These are phyloP conservation scores for Eudasyphora cyanicolor DNA, from an alignment of 2,888 invertebrate species.

Conservation along the genomic window DNA sequence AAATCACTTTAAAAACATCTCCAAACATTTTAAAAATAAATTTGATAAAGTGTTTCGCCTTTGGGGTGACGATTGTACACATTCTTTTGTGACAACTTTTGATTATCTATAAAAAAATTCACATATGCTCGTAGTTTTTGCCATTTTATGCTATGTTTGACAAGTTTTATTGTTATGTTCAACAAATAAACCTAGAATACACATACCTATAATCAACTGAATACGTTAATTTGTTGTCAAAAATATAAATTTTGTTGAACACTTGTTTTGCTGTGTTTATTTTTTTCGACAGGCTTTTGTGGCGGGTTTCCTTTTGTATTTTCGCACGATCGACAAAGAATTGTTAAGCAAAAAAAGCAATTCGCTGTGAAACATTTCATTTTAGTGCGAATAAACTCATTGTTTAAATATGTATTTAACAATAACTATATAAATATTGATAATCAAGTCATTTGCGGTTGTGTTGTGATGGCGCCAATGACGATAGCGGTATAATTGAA, in stretches of 20 bases:
- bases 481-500: not conserved
- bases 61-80: not conserved
- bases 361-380: not conserved
- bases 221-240: not conserved
- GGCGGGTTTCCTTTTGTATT: not conserved
- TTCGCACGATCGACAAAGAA: not conserved
- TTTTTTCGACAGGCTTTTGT: not conserved
- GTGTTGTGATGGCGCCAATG: conserved; percentile 6
- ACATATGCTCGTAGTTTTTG: not conserved
- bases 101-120: not conserved
- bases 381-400: not conserved
- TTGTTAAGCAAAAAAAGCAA: not conserved
- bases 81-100: not conserved
- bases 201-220: not conserved
- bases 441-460: conserved; percentile 9
- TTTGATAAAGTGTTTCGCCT: not conserved
- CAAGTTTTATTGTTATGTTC: not conserved
- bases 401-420: conserved; percentile 4
- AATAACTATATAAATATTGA: not conserved
- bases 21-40: not conserved
- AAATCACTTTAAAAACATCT: not conserved
- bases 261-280: not conserved
- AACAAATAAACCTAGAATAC: not conserved
- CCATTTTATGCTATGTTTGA: not conserved
- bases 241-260: not conserved